Evolutionary conservation across 2,113 vertebrate genomes (phyloP).

Genomic region (Asarcornis scutulata): DNA sequence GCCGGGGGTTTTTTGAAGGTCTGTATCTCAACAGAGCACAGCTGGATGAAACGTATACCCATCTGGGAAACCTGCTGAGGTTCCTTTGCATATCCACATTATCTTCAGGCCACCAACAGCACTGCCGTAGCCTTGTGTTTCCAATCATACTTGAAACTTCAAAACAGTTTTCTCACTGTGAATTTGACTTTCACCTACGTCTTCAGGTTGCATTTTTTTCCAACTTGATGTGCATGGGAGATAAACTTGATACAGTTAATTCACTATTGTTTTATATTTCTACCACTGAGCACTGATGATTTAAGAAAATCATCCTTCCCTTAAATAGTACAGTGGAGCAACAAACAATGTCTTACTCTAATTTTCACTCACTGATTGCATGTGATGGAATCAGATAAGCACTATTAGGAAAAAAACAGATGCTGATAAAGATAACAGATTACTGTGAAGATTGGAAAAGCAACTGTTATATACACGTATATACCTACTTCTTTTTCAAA

Average conservation of each 20-base stretch:
- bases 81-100: neutral
- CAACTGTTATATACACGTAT: too few relatives aligned
- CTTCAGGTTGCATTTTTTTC: neutral
- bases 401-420: neutral
- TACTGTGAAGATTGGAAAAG: neutral
- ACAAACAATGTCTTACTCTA: neutral
- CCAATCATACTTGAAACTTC: neutral
- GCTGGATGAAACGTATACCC: neutral
- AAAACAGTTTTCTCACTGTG: neutral
- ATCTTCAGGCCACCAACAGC: neutral
- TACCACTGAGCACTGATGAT: neutral
- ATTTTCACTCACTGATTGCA: neutral
- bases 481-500: neutral
- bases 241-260: neutral
- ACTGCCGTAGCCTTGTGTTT: neutral
- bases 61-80: neutral
- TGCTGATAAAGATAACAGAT: neutral
- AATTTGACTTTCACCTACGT: neutral
- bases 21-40: neutral
- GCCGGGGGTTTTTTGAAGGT: neutral
- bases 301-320: neutral
- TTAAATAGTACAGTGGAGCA: neutral
- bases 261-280: neutral
- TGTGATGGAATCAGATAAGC: neutral
- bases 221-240: neutral